phyloP scores from a whole-genome alignment of 2,113 vertebrate genomes.

The Rhabdomys dilectus region DNA sequence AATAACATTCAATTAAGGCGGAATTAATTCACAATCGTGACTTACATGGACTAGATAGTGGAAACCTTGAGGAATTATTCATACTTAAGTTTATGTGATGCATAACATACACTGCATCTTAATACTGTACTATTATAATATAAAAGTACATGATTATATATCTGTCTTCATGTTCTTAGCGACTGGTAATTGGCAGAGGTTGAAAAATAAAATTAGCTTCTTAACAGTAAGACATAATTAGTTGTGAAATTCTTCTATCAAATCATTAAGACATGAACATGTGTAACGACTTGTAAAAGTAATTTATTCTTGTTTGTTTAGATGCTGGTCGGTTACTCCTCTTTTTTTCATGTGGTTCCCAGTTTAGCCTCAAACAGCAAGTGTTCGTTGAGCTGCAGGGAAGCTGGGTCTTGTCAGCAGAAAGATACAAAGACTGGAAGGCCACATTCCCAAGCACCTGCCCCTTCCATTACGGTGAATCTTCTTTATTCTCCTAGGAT shows the following conservation, averaged over 20 bases:
- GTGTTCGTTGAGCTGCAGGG: constrained; percentile 26
- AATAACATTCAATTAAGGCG: constrained; percentile 49
- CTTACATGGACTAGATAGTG: constrained; percentile 42
- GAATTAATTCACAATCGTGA: constrained; percentile 51
- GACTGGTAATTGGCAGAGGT: constrained; percentile 42
- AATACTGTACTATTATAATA: not conserved
- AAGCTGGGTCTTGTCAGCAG: rapidly evolving
- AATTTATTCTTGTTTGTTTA: constrained; percentile 5
- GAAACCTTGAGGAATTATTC: constrained; percentile 17
- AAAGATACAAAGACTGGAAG: not conserved
- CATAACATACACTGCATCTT: not conserved
- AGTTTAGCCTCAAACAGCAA: not conserved
- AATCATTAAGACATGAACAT: constrained; percentile 50
- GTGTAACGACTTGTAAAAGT: constrained; percentile 51
- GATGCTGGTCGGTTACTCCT: not conserved
- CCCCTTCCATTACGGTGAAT: not conserved
- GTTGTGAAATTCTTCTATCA: constrained; percentile 66
- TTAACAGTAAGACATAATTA: constrained; percentile 62
- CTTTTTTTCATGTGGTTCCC: constrained; percentile 44
- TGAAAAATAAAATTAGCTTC: constrained; percentile 73
- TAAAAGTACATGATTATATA: constrained; percentile 44
- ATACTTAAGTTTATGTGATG: not conserved
- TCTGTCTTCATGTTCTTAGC: constrained; percentile 50
- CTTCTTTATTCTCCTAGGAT: not conserved
- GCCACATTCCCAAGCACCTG: not conserved